Evolutionary conservation across 2,888 invertebrate species (phyloP).

Genomic region (Lycocerus yunnanus): DNA sequence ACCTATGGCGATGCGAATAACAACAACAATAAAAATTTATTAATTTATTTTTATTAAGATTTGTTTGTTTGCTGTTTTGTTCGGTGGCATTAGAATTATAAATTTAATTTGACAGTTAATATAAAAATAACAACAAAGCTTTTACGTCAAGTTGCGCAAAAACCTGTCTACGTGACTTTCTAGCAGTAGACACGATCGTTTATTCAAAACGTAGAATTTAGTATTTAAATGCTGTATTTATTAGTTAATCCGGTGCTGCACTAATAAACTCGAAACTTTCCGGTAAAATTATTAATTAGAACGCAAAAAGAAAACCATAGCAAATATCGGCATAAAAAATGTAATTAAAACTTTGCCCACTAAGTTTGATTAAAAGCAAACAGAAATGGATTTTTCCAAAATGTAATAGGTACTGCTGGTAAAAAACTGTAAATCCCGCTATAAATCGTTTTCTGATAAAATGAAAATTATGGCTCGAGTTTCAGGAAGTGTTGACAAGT

Average conservation of each 20-base stretch:
- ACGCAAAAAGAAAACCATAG: background rate
- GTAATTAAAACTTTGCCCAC: background rate
- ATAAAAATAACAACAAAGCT: background rate
- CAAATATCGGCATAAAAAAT: background rate
- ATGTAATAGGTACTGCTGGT: background rate
- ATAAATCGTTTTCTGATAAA: background rate
- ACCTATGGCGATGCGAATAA: background rate
- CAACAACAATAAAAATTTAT: background rate
- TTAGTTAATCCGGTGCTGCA: background rate
- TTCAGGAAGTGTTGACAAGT: slow-evolving; percentile 11
- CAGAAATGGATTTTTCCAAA: background rate
- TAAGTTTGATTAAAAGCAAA: background rate
- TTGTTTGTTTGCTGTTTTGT: background rate
- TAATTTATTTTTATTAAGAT: background rate
- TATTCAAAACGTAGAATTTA: background rate
- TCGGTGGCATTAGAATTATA: background rate
- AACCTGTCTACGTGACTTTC: background rate
- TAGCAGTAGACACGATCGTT: background rate
- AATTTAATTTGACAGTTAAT: background rate
- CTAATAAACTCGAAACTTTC: background rate
- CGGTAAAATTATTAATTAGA: background rate
- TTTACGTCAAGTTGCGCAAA: background rate
- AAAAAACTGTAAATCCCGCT: background rate
- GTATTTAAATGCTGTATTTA: background rate
- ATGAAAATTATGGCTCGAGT: background rate